Percentiles rank a stretch among this genome's conserved stretches.
These are phyloP conservation scores for Rutilus rutilus DNA, from an alignment of 2,113 vertebrate species.

Conservation along the genomic window DNA sequence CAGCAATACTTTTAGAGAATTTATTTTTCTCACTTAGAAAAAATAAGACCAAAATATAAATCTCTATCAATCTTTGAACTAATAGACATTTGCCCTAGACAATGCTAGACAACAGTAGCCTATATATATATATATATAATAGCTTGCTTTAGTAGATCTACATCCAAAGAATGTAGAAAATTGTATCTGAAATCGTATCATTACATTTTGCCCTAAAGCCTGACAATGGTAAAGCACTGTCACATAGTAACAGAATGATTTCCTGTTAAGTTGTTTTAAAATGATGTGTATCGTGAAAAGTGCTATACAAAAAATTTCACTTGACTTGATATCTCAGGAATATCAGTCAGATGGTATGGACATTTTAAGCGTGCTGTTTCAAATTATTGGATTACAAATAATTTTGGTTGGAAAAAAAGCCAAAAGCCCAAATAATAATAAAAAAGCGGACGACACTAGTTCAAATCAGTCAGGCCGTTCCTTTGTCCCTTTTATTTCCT, in stretches of 20 bases:
- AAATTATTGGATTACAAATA: not conserved
- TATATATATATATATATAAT: no score
- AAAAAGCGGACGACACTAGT: not conserved
- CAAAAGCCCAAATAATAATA: not conserved
- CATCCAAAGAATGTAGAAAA: no score
- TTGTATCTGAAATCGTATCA: no score
- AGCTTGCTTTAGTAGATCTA: no score
- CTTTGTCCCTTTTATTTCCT: not conserved
- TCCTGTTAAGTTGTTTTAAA: not conserved
- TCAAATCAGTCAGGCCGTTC: not conserved
- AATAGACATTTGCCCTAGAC: no score
- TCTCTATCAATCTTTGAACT: no score
- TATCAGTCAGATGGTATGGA: not conserved
- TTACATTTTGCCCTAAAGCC: not conserved
- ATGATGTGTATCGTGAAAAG: not conserved
- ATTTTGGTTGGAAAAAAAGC: not conserved
- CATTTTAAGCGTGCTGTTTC: not conserved
- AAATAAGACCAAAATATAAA: no score
- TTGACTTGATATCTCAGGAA: not conserved
- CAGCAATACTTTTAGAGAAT: no score
- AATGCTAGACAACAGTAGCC: no score
- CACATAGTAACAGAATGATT: not conserved
- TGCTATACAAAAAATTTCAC: not conserved
- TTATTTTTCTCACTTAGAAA: no score
- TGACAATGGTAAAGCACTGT: not conserved